Conservation (phyloP, 2,797 vertebrate species). For the Paguma larvata region DNA sequence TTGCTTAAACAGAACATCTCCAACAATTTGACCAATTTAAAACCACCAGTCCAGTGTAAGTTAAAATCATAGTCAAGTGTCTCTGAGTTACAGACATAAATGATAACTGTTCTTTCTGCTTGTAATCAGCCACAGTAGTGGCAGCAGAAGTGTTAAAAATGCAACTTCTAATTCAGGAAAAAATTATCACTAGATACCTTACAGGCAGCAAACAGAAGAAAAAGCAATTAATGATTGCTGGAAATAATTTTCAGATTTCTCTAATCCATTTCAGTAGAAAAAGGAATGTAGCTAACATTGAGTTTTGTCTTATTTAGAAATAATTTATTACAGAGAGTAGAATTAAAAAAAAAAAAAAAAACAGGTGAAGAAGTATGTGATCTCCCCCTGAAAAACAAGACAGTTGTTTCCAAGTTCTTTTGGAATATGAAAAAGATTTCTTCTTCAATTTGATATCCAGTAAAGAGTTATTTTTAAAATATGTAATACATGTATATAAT, state of each 20-base stretch:
- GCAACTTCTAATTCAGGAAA: constrained; percentile 57
- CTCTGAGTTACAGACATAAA: neutral
- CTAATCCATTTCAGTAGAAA: neutral
- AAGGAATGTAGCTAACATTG: neutral
- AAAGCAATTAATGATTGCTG: constrained; percentile 70
- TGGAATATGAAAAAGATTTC: neutral
- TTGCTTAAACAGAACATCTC: neutral
- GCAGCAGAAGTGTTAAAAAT: constrained; percentile 44
- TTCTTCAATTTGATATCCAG: neutral
- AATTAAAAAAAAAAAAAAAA: neutral
- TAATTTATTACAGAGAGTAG: neutral
- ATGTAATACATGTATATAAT: neutral
- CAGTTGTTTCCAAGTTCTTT: constrained; percentile 5
- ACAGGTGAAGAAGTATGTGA: neutral
- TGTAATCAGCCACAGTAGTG: constrained; percentile 22
- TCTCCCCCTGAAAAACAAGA: neutral
- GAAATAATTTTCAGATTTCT: constrained; percentile 56
- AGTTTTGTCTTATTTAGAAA: constrained; percentile 5
- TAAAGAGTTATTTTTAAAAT: constrained; percentile 6
- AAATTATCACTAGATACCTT: constrained; percentile 7
- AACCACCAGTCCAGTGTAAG: neutral
- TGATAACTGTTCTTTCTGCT: neutral
- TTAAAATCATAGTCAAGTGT: neutral
- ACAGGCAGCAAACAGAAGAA: constrained; percentile 28
- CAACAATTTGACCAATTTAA: neutral